phyloP scores from a whole-genome alignment of 1,140 invertebrate genomes.

The Leptinotarsa texana region DNA sequence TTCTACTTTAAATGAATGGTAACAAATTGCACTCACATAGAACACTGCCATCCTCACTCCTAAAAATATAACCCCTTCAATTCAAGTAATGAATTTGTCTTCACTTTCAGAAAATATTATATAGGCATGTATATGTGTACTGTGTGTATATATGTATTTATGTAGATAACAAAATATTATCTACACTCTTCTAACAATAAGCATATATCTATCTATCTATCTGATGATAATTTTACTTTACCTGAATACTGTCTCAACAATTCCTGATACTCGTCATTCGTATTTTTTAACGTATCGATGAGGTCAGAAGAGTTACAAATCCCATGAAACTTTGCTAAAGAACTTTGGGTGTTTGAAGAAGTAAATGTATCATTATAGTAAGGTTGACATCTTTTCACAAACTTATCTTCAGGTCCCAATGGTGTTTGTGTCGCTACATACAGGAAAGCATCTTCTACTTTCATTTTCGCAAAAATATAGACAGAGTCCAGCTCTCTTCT shows the following conservation, averaged over 20 bases:
- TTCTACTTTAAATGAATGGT: too few species aligned
- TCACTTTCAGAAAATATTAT: too few species aligned
- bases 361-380: slow-evolving; percentile 23
- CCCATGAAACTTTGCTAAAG: slow-evolving; percentile 29
- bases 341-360: slow-evolving; percentile 10
- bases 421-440: slow-evolving; percentile 26
- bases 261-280: slow-evolving; percentile 27
- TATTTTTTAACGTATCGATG: slow-evolving; percentile 18
- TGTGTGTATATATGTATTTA: too few species aligned
- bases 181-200: too few species aligned
- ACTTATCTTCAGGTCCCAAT: slow-evolving; percentile 27
- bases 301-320: slow-evolving; percentile 21
- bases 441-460: slow-evolving; percentile 30
- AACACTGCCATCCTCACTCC: too few species aligned
- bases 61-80: too few species aligned
- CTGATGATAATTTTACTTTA: not conserved
- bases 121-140: too few species aligned
- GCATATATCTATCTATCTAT: too few species aligned
- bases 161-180: too few species aligned
- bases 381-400: slow-evolving; percentile 22
- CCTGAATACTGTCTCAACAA: slow-evolving; percentile 26
- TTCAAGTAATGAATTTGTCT: too few species aligned
- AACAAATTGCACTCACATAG: too few species aligned
- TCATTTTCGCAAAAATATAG: slow-evolving; percentile 35
- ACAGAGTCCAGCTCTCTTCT: slow-evolving; percentile 22